phyloP scores from a whole-genome alignment of 2,113 vertebrate genomes.

The Turnix velox region DNA sequence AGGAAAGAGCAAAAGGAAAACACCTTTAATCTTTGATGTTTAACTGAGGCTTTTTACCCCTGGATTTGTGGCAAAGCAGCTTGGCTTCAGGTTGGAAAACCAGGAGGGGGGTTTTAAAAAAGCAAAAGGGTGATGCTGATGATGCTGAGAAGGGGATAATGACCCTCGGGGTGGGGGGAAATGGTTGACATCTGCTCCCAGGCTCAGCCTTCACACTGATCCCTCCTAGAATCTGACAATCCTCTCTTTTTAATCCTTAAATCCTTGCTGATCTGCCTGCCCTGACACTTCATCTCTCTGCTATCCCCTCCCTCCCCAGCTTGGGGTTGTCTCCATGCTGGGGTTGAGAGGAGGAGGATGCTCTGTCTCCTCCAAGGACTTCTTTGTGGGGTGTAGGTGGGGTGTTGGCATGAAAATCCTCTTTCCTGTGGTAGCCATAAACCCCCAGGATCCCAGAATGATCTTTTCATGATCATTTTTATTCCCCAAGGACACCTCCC shows the following conservation, averaged over 20 bases:
- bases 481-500: not conserved
- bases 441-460: not conserved
- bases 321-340: too few species aligned
- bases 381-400: too few species aligned
- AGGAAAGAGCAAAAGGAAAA: not conserved
- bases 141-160: conserved; percentile 74
- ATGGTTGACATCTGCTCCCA: conserved; percentile 81
- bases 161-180: conserved; percentile 40
- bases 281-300: not conserved
- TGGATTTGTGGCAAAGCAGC: conserved; percentile 63
- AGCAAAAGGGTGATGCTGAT: conserved; percentile 63
- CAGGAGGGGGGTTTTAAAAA: conserved; percentile 53
- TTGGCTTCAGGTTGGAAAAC: conserved; percentile 31
- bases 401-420: not conserved
- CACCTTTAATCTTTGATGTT: conserved; percentile 69
- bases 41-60: conserved; percentile 48
- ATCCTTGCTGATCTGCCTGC: conserved; percentile 74
- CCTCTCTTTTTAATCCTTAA: conserved; percentile 76
- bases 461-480: not conserved
- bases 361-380: too few species aligned
- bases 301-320: not conserved
- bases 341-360: not conserved
- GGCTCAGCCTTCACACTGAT: conserved; percentile 74
- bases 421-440: not conserved
- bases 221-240: conserved; percentile 69